These are phyloP conservation scores for Drosophila busckii DNA, from an alignment of 1,140 invertebrate species.

Conservation along the genomic window DNA sequence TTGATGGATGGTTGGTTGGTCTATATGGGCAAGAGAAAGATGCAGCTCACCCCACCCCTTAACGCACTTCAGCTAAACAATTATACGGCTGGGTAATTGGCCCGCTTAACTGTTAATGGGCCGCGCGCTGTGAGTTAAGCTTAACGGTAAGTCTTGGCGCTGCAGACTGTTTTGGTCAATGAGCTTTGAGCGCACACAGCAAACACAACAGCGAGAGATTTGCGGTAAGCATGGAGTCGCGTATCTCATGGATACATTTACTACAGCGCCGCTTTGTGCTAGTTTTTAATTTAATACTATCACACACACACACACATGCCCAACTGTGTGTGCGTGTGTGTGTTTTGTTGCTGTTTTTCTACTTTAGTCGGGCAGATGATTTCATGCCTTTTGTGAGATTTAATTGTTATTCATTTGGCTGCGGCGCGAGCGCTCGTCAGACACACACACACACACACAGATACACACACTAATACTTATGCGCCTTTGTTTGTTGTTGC, in stretches of 20 bases:
- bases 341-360: conserved; percentile 24
- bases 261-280: conserved; percentile 29
- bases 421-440: conserved; percentile 40
- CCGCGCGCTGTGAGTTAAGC: conserved; percentile 57
- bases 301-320: too few relatives aligned
- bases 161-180: conserved; percentile 61
- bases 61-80: conserved; percentile 22
- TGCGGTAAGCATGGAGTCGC: neutral
- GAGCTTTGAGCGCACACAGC: conserved; percentile 53
- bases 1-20: conserved; percentile 30
- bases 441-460: too few relatives aligned
- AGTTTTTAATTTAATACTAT: conserved; percentile 15
- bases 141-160: conserved; percentile 59
- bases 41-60: neutral
- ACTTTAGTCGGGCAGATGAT: conserved; percentile 59
- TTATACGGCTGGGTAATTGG: conserved; percentile 67
- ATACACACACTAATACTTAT: too few relatives aligned
- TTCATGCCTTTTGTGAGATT: conserved; percentile 73
- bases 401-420: conserved; percentile 71
- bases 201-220: too few relatives aligned
- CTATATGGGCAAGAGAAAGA: too few relatives aligned
- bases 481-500: conserved; percentile 24
- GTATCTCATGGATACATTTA: conserved; percentile 40
- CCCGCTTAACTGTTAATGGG: conserved; percentile 73
- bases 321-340: conserved; percentile 19